phyloP scores from a whole-genome alignment of 1,140 invertebrate species.

The Drosophila melanica region DNA sequence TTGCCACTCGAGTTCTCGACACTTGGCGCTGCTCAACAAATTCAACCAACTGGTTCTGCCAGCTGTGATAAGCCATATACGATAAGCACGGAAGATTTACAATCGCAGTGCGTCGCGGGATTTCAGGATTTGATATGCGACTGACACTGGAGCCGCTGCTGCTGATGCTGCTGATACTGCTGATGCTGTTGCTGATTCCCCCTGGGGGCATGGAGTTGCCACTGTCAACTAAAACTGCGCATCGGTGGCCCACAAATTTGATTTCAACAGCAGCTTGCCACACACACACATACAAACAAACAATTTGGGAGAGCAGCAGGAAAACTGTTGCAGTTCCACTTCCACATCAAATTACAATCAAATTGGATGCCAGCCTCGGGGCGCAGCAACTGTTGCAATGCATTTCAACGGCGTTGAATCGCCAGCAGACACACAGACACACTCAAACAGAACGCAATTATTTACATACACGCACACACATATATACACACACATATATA shows the following conservation, averaged over 20 bases:
- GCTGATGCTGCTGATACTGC: conserved; percentile 24
- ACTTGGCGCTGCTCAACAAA: conserved; percentile 17
- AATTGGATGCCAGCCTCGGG: conserved; percentile 44
- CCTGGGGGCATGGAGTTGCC: conserved; percentile 55
- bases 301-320: conserved; percentile 28
- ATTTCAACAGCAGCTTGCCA: conserved; percentile 47
- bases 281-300: conserved; percentile 8
- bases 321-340: conserved; percentile 45
- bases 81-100: conserved; percentile 68
- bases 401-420: conserved; percentile 32
- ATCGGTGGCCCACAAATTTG: conserved; percentile 63
- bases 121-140: conserved; percentile 61
- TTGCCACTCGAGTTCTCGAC: conserved; percentile 29
- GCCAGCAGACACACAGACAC: conserved; percentile 24
- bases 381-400: conserved; percentile 63
- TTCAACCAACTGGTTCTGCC: conserved; percentile 30
- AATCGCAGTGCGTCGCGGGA: conserved; percentile 60
- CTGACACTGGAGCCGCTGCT: conserved; percentile 55
- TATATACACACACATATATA: conserved; percentile 14
- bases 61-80: conserved; percentile 63
- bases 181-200: conserved; percentile 46
- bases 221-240: conserved; percentile 65
- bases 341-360: conserved; percentile 69
- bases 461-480: conserved; percentile 11
- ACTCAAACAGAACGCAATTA: background rate